Evolutionary conservation across 1,140 invertebrate species (phyloP), one percentile per base, ranked within the genome.

Genomic region (Sinonovacula constricta): DNA sequence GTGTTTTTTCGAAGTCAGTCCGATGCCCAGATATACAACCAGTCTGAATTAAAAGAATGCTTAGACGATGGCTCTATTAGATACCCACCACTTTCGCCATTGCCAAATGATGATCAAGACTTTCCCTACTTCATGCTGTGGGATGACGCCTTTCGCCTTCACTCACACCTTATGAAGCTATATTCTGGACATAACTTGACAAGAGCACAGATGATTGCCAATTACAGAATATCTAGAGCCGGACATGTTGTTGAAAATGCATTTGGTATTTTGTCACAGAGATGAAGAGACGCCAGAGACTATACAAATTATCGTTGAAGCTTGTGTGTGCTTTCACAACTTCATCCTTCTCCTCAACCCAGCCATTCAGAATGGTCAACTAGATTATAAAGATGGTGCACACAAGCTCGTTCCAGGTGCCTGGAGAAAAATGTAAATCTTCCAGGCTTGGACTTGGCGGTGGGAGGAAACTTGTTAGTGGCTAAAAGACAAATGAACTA

Each of bases 161-260:
- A n/a, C n/a, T n/a, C n/a, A n/a, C n/a, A n/a, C n/a, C n/a, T n/a
- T n/a, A n/a, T n/a, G n/a, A n/a, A n/a, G n/a, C n/a, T n/a, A n/a
- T n/a, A n/a, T n/a, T n/a, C n/a, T n/a, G n/a, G n/a, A n/a, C n/a
- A n/a, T n/a, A n/a, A n/a, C n/a, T n/a, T n/a, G n/a, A n/a, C n/a
- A n/a, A n/a, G n/a, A n/a, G n/a, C n/a, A n/a, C n/a, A n/a, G n/a
- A n/a, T n/a, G n/a, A n/a, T 86, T 49, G 88, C 78, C 72, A 90
- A 90, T 71, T 91, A 91, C 70, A 75, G 90, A 78, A 78, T 91
- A 33, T 86, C 82, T 70, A 65, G 87, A 70, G 91, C 85, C 36
- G 82, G 90, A 70, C 85, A 87, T 81, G n/a, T n/a, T n/a, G n/a
- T n/a, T n/a, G n/a, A n/a, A n/a, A n/a, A n/a, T n/a, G n/a, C n/a